phyloP scores from a whole-genome alignment of 2,113 vertebrate species.

The Ursus arctos region DNA sequence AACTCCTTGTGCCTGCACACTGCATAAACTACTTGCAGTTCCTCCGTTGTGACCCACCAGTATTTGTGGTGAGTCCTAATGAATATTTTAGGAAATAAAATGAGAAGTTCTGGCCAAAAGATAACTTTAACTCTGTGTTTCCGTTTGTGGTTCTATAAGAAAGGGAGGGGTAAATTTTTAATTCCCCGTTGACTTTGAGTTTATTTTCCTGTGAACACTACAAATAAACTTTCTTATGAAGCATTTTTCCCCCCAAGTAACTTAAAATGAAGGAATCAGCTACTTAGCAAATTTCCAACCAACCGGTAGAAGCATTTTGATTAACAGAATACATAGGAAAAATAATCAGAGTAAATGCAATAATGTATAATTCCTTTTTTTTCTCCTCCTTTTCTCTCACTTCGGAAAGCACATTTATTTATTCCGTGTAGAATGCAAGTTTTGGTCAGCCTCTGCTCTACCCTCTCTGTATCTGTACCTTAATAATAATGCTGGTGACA shows the following conservation, averaged over 20 bases:
- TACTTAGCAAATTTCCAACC: neutral
- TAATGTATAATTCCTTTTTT: neutral
- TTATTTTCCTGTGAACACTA: slow-evolving; percentile 26
- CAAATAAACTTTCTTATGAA: neutral
- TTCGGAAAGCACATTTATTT: neutral
- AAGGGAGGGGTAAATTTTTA: neutral
- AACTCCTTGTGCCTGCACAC: neutral
- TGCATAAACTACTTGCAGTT: neutral
- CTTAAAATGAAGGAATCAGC: neutral
- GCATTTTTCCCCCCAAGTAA: neutral
- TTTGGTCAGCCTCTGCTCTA: neutral
- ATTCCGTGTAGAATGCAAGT: neutral
- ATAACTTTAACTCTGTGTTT: neutral
- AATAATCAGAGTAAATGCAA: neutral
- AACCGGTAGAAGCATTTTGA: neutral
- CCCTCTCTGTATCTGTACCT: neutral
- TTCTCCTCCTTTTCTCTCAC: neutral
- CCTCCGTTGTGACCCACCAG: neutral
- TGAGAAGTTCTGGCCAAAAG: neutral
- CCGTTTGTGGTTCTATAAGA: neutral
- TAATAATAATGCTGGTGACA: neutral
- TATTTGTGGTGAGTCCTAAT: neutral
- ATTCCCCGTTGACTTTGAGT: neutral
- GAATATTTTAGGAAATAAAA: slow-evolving; percentile 11
- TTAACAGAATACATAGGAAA: neutral